Evolutionary conservation across 1,140 invertebrate genomes (phyloP), one percentile per base, ranked within the genome.

Genomic region (Chironomus tepperi): DNA sequence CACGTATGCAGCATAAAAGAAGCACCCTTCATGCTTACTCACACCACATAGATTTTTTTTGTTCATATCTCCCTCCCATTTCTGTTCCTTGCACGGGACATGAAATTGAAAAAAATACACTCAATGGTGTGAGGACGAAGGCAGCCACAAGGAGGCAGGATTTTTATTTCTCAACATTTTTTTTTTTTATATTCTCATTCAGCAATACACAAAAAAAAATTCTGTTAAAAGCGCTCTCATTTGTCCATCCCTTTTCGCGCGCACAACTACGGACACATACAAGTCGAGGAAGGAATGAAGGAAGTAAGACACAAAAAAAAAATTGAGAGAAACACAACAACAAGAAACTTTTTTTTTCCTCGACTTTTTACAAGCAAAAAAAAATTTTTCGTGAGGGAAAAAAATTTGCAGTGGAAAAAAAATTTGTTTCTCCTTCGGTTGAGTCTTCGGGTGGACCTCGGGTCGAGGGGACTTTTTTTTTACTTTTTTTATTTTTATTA

Each of bases 211-310:
- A n/a, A 57, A 5, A 57, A 57, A 57, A 57, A 47, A 57, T 15
- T n/a, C 12, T 57, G 12, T 57, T n/a, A 15, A 57, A 57, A 34
- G 24, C 47, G 47, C n/a, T 57, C 47, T 57, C 47, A 57, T 57
- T 57, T 57, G 47, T 57, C 47, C 47, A 57, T 57, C 47, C 47
- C 47, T 57, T 57, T 57, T 34, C 24, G 24, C 47, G 47, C 47
- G 47, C 47, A 57, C 47, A 57, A 57, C 47, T 57, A 57, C 47
- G 47, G 47, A 57, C 47, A 57, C 12, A 57, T 12, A 57, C 12
- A 47, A 47, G 47, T 8, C 47, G 47, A 57, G 47, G 47, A 12
- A 57, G 47, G 47, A 12, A 57, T 15, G 47, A 12, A 12, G n/a
- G 47, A 57, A 57, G 47, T 15, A 47, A 5, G 47, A n/a, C 5